phyloP scores from a whole-genome alignment of 1,140 invertebrate genomes.

The Zaprionus africanus region DNA sequence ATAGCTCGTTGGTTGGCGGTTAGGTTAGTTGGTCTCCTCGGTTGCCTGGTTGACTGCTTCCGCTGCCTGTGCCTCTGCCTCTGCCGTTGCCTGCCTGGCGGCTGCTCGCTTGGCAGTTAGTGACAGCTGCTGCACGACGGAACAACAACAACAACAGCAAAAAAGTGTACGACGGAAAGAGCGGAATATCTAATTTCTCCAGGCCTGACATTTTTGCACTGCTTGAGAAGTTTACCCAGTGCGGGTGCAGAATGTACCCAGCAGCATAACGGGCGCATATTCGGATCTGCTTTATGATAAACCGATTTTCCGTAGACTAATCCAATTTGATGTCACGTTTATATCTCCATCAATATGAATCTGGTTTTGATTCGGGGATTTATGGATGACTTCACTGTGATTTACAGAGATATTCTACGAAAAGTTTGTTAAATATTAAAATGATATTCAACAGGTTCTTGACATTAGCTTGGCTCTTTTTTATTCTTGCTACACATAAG shows the following conservation, averaged over 20 bases:
- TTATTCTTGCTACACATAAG: too few species aligned
- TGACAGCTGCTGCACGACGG: constrained; percentile 73
- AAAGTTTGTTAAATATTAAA: background rate
- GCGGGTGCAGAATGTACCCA: background rate
- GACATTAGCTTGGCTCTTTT: too few species aligned
- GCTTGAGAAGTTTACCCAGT: background rate
- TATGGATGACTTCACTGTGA: background rate
- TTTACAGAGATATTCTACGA: background rate
- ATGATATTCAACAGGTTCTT: background rate
- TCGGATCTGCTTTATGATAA: background rate
- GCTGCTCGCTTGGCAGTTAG: constrained; percentile 66
- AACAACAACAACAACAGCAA: background rate
- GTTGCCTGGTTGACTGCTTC: constrained; percentile 40
- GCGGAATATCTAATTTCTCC: constrained; percentile 32
- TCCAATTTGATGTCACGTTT: background rate
- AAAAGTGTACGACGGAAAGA: constrained; percentile 23
- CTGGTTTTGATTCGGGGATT: background rate
- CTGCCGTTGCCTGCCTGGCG: constrained; percentile 11
- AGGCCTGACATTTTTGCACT: constrained; percentile 12
- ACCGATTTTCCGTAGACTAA: background rate
- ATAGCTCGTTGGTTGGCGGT: constrained; percentile 27
- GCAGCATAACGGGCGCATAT: background rate
- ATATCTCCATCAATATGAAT: background rate
- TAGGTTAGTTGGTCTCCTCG: constrained; percentile 37
- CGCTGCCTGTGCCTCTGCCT: constrained; percentile 21